Percentiles rank a stretch among this genome's conserved stretches.
Conservation (phyloP, 2,888 invertebrate genomes). For the Phaedon cochleariae region DNA sequence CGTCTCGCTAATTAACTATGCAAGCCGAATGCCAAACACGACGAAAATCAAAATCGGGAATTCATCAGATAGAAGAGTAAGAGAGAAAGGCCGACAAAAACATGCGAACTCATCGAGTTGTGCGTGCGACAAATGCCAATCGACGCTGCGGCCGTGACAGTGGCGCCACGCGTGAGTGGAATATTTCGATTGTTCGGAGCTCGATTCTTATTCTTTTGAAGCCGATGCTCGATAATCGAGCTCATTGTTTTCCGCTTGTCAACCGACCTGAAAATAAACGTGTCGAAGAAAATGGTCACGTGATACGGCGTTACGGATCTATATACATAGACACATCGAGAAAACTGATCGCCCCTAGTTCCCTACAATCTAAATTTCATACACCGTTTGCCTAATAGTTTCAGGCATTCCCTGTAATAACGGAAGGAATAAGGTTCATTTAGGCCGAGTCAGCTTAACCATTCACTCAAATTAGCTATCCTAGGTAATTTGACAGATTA, state of each 20-base stretch:
- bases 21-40: neutral
- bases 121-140: conserved; percentile 48
- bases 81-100: conserved; percentile 38
- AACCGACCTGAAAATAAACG: neutral
- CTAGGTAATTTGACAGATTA: no score
- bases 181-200: conserved; percentile 34
- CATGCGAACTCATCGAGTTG: conserved; percentile 48
- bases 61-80: conserved; percentile 26
- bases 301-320: no score
- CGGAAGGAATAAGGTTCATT: no score
- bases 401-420: no score
- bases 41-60: conserved; percentile 43
- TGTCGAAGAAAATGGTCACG: no score
- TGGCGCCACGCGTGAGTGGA: conserved; percentile 51
- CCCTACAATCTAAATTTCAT: no score
- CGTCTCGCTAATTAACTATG: conserved; percentile 6
- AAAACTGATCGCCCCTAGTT: no score
- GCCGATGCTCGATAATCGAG: neutral
- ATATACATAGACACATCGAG: no score
- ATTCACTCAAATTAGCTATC: no score
- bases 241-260: neutral
- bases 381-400: no score
- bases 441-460: no score
- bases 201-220: conserved; percentile 18
- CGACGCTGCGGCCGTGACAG: conserved; percentile 44